These are phyloP conservation scores for Etheostoma spectabile DNA, from an alignment of 2,113 vertebrate species.

Conservation along the genomic window DNA sequence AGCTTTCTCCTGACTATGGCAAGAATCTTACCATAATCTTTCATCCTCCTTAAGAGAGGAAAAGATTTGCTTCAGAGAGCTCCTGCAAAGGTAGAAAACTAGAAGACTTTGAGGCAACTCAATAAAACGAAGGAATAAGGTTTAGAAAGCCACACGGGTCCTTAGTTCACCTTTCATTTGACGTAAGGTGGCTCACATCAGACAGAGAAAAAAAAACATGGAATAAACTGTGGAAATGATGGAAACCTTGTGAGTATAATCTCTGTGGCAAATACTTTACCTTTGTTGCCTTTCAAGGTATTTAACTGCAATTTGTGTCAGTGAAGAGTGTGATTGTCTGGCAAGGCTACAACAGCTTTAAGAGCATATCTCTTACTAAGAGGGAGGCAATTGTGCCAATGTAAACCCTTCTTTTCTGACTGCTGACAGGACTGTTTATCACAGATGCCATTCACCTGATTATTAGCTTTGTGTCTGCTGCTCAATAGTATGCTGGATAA, in stretches of 20 bases:
- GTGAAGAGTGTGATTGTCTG: conserved; percentile 21
- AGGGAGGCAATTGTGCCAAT: conserved; percentile 39
- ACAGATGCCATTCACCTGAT: background rate
- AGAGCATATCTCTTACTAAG: conserved; percentile 12
- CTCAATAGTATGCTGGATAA: conserved; percentile 14
- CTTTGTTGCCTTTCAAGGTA: conserved; percentile 46
- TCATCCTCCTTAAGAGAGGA: conserved; percentile 43
- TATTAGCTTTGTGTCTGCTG: background rate
- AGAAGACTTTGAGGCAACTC: conserved; percentile 10
- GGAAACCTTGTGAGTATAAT: conserved; percentile 14
- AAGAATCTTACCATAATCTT: conserved; percentile 42
- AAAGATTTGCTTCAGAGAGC: conserved; percentile 31
- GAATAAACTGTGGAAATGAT: conserved; percentile 15
- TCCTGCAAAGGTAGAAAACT: conserved; percentile 14
- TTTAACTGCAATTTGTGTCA: conserved; percentile 54
- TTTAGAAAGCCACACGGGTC: background rate
- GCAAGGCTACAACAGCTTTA: background rate
- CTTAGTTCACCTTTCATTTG: conserved; percentile 28
- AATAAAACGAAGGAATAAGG: background rate
- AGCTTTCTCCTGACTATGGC: conserved; percentile 25
- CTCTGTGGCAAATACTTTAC: conserved; percentile 11
- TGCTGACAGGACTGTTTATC: conserved; percentile 31
- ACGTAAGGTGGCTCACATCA: conserved; percentile 27
- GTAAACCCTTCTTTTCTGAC: conserved; percentile 26
- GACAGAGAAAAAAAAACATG: background rate